Evolutionary conservation across 2,888 invertebrate genomes (phyloP).

Genomic region (Drosophila anomelani): DNA sequence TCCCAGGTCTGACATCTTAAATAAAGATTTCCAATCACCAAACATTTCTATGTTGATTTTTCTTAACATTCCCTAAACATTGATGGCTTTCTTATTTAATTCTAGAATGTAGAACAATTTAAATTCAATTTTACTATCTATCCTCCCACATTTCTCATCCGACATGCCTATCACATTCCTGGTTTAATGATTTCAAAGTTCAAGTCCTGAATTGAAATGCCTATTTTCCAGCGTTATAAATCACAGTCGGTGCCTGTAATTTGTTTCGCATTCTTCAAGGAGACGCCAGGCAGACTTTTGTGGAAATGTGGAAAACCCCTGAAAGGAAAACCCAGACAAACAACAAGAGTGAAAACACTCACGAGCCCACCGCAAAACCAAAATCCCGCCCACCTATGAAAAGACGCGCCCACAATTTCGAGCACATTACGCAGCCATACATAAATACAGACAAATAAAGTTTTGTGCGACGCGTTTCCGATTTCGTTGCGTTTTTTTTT

Average conservation of each 20-base stretch:
- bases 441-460: slow-evolving; percentile 59
- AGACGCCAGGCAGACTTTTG: slow-evolving; percentile 26
- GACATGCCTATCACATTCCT: slow-evolving; percentile 11
- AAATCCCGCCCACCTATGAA: slow-evolving; percentile 26
- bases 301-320: slow-evolving; percentile 16
- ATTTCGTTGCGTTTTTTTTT: slow-evolving; percentile 18
- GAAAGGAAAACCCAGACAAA: slow-evolving; percentile 53
- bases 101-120: background rate
- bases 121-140: slow-evolving; percentile 12
- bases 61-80: background rate
- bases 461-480: slow-evolving; percentile 64
- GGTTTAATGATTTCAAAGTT: slow-evolving; percentile 16
- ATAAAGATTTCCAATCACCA: background rate
- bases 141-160: slow-evolving; percentile 3
- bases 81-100: background rate
- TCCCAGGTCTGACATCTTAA: background rate
- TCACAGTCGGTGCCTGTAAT: slow-evolving; percentile 47
- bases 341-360: slow-evolving; percentile 38
- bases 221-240: slow-evolving; percentile 41
- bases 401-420: slow-evolving; percentile 42
- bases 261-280: slow-evolving; percentile 70
- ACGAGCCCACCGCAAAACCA: slow-evolving; percentile 36
- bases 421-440: slow-evolving; percentile 56
- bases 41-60: background rate
- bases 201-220: slow-evolving; percentile 46